Evolutionary conservation across 2,888 invertebrate genomes (phyloP).

Genomic region (Dermolepida albohirtum): DNA sequence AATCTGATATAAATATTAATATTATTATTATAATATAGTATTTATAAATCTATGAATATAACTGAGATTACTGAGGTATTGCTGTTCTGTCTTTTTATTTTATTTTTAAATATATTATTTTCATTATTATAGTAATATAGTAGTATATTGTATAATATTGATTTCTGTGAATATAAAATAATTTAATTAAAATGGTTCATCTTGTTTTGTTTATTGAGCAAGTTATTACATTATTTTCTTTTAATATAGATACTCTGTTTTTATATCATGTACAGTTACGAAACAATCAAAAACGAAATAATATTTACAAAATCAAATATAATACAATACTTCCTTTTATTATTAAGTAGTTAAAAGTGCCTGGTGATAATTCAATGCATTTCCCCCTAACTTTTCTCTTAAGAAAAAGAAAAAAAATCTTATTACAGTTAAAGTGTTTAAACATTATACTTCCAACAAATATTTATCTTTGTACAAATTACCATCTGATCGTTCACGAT

Average conservation of each 20-base stretch:
- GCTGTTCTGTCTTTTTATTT: conserved; percentile 62
- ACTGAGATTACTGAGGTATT: conserved; percentile 67
- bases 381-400: neutral
- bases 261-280: conserved; percentile 5
- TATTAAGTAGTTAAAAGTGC: too few species aligned
- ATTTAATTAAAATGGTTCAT: conserved; percentile 1
- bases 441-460: neutral
- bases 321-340: conserved; percentile 5
- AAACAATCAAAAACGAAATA: conserved; percentile 13
- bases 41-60: conserved; percentile 59
- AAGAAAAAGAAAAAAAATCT: neutral
- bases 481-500: too few species aligned
- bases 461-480: too few species aligned
- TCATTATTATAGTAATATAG: conserved; percentile 41
- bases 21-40: conserved; percentile 43
- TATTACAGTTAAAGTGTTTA: neutral
- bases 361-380: conserved; percentile 1
- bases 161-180: neutral
- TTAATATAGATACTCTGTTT: conserved; percentile 13
- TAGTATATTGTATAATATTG: conserved; percentile 6
- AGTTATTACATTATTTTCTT: conserved; percentile 19
- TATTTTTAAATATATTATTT: conserved; percentile 39
- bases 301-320: conserved; percentile 34
- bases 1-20: conserved; percentile 64
- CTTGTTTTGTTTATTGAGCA: conserved; percentile 27